phyloP scores from a whole-genome alignment of 1,140 invertebrate genomes.

The Carposina sasakii region DNA sequence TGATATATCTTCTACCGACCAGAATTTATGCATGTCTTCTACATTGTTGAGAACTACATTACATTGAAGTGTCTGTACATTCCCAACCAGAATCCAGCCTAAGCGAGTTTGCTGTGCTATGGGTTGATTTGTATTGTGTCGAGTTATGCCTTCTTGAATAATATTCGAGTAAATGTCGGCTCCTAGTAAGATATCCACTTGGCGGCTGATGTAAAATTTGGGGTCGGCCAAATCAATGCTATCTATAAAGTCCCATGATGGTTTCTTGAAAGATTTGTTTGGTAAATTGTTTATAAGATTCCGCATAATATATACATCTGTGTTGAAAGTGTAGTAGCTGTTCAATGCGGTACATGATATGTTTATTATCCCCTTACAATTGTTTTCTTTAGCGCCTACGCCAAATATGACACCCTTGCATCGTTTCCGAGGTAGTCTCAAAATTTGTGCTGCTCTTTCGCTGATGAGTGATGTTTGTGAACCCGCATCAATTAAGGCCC shows the following conservation, averaged over 20 bases:
- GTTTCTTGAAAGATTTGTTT: not conserved
- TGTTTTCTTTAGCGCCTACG: not conserved
- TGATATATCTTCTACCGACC: not conserved
- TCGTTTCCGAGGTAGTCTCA: not conserved
- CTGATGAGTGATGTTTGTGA: conserved; percentile 14
- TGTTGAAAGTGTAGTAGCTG: not conserved
- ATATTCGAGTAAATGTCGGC: not conserved
- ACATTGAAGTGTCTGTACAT: not conserved
- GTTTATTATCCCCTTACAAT: not conserved
- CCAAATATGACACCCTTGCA: conserved; percentile 3
- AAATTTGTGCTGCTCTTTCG: conserved; percentile 12
- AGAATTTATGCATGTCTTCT: not conserved
- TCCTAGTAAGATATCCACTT: not conserved
- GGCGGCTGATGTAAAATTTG: not conserved
- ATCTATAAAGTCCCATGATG: not conserved
- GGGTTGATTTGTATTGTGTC: not conserved
- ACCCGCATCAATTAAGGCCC: conserved; percentile 17
- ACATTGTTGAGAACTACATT: conserved; percentile 1
- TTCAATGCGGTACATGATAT: not conserved
- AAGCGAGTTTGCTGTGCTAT: not conserved
- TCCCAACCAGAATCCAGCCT: not conserved
- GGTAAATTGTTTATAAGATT: not conserved
- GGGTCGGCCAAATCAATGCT: not conserved
- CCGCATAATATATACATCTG: not conserved
- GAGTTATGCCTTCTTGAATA: not conserved